Evolutionary conservation across 2,797 vertebrate genomes (phyloP), one percentile per base, ranked within the genome.

Genomic region (Acipenser transmontanus): DNA sequence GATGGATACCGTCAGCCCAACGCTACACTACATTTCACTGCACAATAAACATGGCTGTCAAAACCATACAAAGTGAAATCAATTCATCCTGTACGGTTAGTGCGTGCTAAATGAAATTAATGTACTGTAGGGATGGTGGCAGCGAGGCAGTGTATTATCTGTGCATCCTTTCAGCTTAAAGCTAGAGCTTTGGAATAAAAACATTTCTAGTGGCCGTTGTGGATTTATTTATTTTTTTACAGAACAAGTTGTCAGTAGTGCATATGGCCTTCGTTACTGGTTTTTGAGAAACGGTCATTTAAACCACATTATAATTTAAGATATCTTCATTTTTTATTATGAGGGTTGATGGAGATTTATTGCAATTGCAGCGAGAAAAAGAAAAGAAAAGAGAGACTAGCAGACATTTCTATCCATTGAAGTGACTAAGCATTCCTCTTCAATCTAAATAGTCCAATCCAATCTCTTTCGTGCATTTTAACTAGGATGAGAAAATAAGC

Each of bases 41-140:
- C 93, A 95, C 94, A 95, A 96, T 95, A 97, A 98, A 98, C 94
- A 94, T 93, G 93, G 91, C 93, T 96, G 95, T 96, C 95, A 95
- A 92, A 92, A 86, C 84, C 92, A 92, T 93, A 94, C 94, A 96
- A 97, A 99, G 92, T 93, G 91, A 95, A 95, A 97, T 96, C 96
- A 97, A 98, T 98, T 97, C 91, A 93, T 97, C 91, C 91, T 93
- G 86, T 93, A 94, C 93, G 92, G 93, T 95, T 92, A 95, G 91
- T 90, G 94, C 89, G 82, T 94, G 94, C 95, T 95, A 97, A 96
- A 98, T 97, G 93, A 96, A 99, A 98, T 96, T 94, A 97, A 97
- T 95, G 93, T 93, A 93, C 93, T 96, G 92, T 91, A 82, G 84
- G 83, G 80, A 78, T 70, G 80, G 83, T 86, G 80, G 85, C 84